Percentiles rank a stretch among this genome's conserved stretches.
Conservation (phyloP, 2,113 vertebrate species). For the Orientallactaga bullata region DNA sequence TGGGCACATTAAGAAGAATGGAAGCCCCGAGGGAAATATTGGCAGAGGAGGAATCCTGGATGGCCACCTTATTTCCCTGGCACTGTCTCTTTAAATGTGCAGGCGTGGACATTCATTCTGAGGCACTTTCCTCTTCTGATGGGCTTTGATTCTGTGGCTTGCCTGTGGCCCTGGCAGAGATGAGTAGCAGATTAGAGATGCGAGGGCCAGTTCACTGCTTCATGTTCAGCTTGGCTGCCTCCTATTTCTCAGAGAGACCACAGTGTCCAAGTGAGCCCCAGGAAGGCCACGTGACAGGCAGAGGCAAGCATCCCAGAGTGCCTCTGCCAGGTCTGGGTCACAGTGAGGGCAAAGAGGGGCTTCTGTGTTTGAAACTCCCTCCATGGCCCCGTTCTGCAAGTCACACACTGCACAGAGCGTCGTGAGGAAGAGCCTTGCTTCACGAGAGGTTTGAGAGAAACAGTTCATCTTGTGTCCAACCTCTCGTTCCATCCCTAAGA, state of each 20-base stretch:
- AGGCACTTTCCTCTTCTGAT: neutral
- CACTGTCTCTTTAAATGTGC: conserved; percentile 22
- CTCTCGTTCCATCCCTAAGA: neutral
- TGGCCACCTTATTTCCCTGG: neutral
- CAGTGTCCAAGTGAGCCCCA: neutral
- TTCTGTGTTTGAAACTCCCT: neutral
- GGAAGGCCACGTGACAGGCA: neutral
- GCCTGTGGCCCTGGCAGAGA: neutral
- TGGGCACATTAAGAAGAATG: neutral
- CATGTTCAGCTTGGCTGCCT: neutral
- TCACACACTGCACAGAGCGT: neutral
- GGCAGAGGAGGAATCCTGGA: neutral
- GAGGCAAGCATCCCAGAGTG: neutral
- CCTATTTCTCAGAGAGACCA: neutral
- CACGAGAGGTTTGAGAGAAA: conserved; percentile 45
- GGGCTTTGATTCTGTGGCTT: neutral
- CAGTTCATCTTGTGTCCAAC: neutral
- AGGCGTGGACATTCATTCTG: neutral
- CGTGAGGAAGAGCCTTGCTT: conserved; percentile 4
- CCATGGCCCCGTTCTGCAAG: neutral
- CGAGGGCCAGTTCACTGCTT: neutral
- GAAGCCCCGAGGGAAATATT: neutral
- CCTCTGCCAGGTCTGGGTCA: neutral
- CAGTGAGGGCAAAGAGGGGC: neutral
- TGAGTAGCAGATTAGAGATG: neutral